Evolutionary conservation across 2,888 invertebrate species (phyloP).

Genomic region (Labia minor): DNA sequence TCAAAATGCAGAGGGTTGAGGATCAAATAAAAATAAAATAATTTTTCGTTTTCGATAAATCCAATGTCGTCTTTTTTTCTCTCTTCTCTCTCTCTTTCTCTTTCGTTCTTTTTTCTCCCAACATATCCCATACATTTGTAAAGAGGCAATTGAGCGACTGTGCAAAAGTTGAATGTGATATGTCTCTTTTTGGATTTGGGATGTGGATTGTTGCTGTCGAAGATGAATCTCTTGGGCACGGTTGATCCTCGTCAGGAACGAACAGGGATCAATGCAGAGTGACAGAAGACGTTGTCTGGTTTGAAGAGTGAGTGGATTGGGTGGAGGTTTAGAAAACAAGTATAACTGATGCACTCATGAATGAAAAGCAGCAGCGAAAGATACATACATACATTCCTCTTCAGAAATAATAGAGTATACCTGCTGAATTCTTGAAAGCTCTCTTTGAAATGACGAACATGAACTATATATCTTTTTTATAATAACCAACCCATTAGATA

Average conservation of each 20-base stretch:
- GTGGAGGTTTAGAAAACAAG: background rate
- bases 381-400: too few relatives aligned
- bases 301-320: background rate
- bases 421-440: too few relatives aligned
- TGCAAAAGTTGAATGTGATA: background rate
- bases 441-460: background rate
- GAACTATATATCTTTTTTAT: background rate
- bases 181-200: background rate
- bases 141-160: background rate
- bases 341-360: background rate
- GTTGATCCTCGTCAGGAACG: background rate
- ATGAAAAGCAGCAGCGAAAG: background rate
- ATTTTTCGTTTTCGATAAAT: too few relatives aligned
- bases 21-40: too few relatives aligned
- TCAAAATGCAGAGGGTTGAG: too few relatives aligned
- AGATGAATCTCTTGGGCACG: background rate
- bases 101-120: too few relatives aligned
- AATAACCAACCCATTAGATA: background rate
- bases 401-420: too few relatives aligned
- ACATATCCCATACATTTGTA: background rate
- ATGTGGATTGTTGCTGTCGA: slow-evolving; percentile 1
- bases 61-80: too few relatives aligned
- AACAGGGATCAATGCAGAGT: background rate
- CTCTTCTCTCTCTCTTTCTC: too few relatives aligned
- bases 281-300: background rate